Conservation (phyloP, 2,113 vertebrate genomes). For the Eptesicus fuscus region DNA sequence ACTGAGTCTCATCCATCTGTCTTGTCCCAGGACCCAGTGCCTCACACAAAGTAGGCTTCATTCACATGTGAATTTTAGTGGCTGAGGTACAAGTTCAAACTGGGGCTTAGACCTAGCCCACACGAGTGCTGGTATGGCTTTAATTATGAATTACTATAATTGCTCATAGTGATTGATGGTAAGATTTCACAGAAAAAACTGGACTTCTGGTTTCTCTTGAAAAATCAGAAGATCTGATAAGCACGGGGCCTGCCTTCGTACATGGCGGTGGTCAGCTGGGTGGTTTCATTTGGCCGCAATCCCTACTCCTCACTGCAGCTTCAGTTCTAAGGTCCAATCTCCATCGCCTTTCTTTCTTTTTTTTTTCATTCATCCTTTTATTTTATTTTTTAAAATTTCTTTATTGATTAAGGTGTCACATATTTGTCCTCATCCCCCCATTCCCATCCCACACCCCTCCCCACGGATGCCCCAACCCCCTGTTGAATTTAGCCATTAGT, state of each 20-base stretch:
- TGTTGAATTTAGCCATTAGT: too few relatives aligned
- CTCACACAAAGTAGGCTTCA: not conserved
- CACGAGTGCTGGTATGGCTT: not conserved
- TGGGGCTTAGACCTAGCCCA: not conserved
- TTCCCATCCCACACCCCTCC: too few relatives aligned
- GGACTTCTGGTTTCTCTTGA: not conserved
- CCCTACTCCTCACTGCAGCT: too few relatives aligned
- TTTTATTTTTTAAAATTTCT: too few relatives aligned
- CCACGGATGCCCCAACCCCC: too few relatives aligned
- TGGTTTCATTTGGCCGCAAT: rapidly evolving
- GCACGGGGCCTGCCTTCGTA: not conserved
- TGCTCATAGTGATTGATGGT: not conserved
- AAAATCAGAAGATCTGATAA: not conserved
- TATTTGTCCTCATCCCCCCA: too few relatives aligned
- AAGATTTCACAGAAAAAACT: not conserved
- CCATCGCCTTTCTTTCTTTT: not conserved
- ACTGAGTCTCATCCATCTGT: not conserved
- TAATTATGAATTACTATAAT: not conserved
- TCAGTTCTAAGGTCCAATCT: not conserved
- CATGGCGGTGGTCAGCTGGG: not conserved
- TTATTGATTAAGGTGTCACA: too few relatives aligned
- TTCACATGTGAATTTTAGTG: not conserved
- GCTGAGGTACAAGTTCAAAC: not conserved
- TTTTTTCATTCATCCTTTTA: too few relatives aligned
- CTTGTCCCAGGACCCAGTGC: not conserved